Evolutionary conservation across 2,888 invertebrate genomes (phyloP).

Genomic region (Tipula unca): DNA sequence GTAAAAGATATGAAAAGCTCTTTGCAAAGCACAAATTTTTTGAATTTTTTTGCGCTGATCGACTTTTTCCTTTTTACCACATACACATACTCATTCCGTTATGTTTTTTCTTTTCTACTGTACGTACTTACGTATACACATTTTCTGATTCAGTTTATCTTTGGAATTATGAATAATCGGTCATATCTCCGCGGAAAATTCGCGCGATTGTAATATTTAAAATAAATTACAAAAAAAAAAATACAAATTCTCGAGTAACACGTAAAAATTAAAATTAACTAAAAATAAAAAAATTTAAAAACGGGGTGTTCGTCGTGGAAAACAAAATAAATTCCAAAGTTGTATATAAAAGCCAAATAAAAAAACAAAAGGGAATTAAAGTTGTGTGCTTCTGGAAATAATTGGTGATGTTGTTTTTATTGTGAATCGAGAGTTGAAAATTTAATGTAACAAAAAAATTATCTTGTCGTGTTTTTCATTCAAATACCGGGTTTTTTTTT

Average conservation of each 20-base stretch:
- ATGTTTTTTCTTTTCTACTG: not conserved
- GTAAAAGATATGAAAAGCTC: not conserved
- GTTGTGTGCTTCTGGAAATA: conserved; percentile 8
- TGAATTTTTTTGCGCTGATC: not conserved
- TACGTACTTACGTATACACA: not conserved
- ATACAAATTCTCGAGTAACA: not conserved
- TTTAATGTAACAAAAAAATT: not conserved
- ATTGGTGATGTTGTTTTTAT: not conserved
- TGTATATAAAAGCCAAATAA: not conserved
- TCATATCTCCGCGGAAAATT: not conserved
- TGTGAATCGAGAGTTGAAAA: not conserved
- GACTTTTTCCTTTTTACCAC: not conserved
- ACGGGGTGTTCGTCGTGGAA: not conserved
- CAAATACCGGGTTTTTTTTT: not conserved
- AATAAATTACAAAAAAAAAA: too few relatives aligned
- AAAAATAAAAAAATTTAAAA: not conserved
- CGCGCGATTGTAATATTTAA: not conserved
- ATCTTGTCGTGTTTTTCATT: not conserved
- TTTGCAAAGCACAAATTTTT: not conserved
- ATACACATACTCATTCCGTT: not conserved
- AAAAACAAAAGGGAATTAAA: not conserved
- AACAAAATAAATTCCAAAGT: not conserved
- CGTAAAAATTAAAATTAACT: not conserved
- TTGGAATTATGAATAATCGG: not conserved
- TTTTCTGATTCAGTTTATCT: conserved; percentile 1